Conservation (phyloP, 2,113 vertebrate genomes). For the Engraulis encrasicolus region DNA sequence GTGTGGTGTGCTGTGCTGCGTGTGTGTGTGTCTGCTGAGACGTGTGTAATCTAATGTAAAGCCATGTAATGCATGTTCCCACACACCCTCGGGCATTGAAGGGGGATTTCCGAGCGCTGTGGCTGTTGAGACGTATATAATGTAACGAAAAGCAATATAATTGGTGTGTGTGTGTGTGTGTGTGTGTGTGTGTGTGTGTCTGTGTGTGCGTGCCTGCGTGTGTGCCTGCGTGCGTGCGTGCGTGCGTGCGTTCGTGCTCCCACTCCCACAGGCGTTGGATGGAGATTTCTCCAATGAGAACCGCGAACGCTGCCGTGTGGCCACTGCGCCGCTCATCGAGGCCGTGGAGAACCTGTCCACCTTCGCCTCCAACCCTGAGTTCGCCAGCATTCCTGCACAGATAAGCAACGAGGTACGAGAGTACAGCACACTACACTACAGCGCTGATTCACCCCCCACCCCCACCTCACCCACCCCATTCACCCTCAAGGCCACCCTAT, state of each 20-base stretch:
- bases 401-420: constrained; percentile 93
- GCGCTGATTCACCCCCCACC: no score
- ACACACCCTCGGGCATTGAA: constrained; percentile 87
- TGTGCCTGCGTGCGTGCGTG: no score
- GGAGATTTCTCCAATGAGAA: constrained; percentile 98
- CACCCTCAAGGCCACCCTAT: constrained; percentile 22
- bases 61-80: no score
- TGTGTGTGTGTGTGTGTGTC: neutral
- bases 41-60: no score
- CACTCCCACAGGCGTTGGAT: constrained; percentile 84
- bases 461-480: no score
- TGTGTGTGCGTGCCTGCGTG: no score
- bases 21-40: no score
- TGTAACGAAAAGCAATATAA: constrained; percentile 13
- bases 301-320: constrained; percentile 87
- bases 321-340: constrained; percentile 90
- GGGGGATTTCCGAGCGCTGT: constrained; percentile 92
- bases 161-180: no score
- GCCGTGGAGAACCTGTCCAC: constrained; percentile 96
- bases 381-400: constrained; percentile 95
- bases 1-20: no score
- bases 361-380: constrained; percentile 96
- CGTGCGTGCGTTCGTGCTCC: no score
- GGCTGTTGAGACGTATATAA: neutral
- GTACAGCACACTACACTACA: no score